Evolutionary conservation across 2,113 vertebrate species (phyloP), one percentile per base, ranked within the genome.

Genomic region (Corydoras maculifer): DNA sequence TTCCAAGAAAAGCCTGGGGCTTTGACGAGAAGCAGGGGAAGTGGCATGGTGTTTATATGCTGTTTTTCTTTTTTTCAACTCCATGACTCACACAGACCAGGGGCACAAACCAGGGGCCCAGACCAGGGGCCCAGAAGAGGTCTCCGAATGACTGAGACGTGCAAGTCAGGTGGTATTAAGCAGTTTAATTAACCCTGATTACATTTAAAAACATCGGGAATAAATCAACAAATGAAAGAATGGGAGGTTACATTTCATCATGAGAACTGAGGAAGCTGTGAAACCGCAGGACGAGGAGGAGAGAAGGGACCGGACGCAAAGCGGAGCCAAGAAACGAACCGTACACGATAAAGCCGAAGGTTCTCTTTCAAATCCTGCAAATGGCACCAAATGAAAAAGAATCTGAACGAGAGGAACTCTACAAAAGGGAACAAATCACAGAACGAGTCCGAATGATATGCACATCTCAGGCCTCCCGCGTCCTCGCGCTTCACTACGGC

Each of bases 111-210:
- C 4, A 43, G 35, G 35, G 35, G 35, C 35, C 4, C 35, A 43
- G 7, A 25, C 18, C 18, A 25, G 18, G 18, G 18, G 18, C 18
- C 18, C 18, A 25, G 18, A 25, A 25, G 35, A 43, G 35, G 35
- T 8, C 35, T 43, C 7, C 35, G 35, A 43, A 43, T 43, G 35
- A 43, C 2, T 43, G 35, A 43, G 35, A 43, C 35, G 35, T 43
- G 35, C 35, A 77, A 63, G 70, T 55, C 58, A 69, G 73, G 84
- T 84, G 81, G 83, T 86, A 90, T 89, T 84, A 88, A 88, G 85
- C 81, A 81, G 85, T 90, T 91, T 91, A 90, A 91, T 90, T 84
- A 88, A 90, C 87, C 89, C 90, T 88, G 89, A 89, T 90, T 90
- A 91, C 87, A 88, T 79, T 86, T 85, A 89, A 89, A 90, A 75